phyloP scores from a whole-genome alignment of 2,113 vertebrate genomes.

The Turdus rufiventris region DNA sequence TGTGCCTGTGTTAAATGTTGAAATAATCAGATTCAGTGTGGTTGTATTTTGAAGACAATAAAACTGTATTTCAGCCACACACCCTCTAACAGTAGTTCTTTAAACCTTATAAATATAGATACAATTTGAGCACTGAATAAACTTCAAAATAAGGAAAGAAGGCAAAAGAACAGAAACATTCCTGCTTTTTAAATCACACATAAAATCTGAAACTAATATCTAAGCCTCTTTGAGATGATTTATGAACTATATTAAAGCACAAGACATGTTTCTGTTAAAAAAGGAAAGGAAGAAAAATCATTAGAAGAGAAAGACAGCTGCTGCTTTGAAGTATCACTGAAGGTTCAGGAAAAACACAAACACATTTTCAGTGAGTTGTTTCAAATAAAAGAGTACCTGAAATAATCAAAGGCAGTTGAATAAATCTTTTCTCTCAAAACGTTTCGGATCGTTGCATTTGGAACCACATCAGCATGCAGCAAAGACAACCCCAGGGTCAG shows the following conservation, averaged over 20 bases:
- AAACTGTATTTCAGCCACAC: background rate
- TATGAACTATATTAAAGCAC: background rate
- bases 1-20: background rate
- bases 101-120: background rate
- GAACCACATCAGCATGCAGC: conserved; percentile 93
- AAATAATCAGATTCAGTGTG: background rate
- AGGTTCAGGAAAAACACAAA: background rate
- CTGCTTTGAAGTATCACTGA: background rate
- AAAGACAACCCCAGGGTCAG: conserved; percentile 89
- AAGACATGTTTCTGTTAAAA: background rate
- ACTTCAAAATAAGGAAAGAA: background rate
- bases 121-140: background rate
- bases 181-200: background rate
- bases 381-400: conserved; percentile 78
- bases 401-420: conserved; percentile 97
- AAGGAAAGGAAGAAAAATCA: background rate
- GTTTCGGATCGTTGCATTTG: conserved; percentile 91
- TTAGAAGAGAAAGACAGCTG: background rate
- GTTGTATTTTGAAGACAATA: background rate
- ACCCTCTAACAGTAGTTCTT: background rate
- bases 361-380: background rate
- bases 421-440: conserved; percentile 97
- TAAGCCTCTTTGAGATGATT: background rate
- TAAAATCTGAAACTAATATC: background rate
- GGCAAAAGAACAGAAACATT: background rate